Percentiles rank a stretch among this genome's conserved stretches.
Evolutionary conservation across 30 jellyfish, hydroid and myxozoan genomes (phyloP).

Genomic region (Phacellophora camtschatica): DNA sequence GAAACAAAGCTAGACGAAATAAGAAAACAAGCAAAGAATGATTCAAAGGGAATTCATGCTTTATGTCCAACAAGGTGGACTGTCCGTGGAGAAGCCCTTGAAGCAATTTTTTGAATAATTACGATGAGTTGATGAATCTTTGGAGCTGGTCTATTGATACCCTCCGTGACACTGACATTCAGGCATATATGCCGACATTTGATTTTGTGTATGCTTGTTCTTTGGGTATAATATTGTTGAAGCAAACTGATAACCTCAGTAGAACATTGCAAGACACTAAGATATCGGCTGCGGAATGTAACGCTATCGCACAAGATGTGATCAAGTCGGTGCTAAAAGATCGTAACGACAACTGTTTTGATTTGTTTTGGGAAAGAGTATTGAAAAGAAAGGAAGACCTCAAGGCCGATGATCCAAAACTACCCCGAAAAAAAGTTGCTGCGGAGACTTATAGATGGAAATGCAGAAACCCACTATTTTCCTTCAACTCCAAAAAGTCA

Average conservation of each 20-base stretch:
- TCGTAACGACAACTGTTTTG: too few relatives aligned
- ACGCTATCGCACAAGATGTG: neutral
- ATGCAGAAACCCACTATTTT: neutral
- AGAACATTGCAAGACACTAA: neutral
- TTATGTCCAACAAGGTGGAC: slow-evolving; percentile 56
- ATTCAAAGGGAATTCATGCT: slow-evolving; percentile 8
- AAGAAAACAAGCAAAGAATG: neutral
- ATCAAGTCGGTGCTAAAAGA: neutral
- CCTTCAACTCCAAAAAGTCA: neutral
- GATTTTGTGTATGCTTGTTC: neutral
- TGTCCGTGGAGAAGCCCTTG: slow-evolving; percentile 32
- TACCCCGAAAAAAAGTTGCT: too few relatives aligned
- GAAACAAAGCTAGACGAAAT: slow-evolving; percentile 19
- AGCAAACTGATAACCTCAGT: neutral
- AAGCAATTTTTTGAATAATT: slow-evolving; percentile 2
- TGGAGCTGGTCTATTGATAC: slow-evolving; percentile 12
- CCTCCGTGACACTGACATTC: slow-evolving; percentile 18
- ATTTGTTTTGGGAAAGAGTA: too few relatives aligned
- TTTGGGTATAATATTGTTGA: neutral
- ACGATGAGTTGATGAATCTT: slow-evolving; percentile 14
- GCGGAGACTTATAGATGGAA: too few relatives aligned
- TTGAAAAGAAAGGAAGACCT: too few relatives aligned
- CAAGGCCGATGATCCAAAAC: too few relatives aligned
- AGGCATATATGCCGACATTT: neutral
- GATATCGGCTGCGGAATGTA: neutral